These are phyloP conservation scores for Cichlasoma orientale DNA, from an alignment of 2,797 vertebrate genomes.

Conservation along the genomic window DNA sequence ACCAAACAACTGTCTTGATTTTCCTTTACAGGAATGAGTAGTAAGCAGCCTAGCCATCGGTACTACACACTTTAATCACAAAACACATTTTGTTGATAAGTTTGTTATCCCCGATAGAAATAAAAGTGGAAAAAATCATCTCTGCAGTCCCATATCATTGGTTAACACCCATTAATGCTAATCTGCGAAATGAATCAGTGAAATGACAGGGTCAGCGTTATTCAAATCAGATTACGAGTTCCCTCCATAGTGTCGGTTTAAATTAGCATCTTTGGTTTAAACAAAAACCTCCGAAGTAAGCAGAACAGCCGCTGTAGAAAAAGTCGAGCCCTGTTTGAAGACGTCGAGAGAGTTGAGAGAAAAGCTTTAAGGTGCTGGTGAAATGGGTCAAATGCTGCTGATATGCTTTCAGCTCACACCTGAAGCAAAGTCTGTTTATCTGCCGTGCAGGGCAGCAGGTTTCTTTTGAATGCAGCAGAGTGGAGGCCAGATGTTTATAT, in stretches of 20 bases:
- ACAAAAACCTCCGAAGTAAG: constrained; percentile 1
- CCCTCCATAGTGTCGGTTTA: constrained; percentile 1
- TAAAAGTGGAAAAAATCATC: neutral
- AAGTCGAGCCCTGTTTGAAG: constrained; percentile 2
- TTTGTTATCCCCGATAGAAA: neutral
- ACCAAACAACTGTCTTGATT: too few relatives aligned
- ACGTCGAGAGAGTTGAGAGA: neutral
- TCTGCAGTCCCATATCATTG: neutral
- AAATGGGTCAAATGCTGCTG: constrained; percentile 41
- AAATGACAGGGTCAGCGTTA: constrained; percentile 32
- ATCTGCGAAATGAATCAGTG: constrained; percentile 31
- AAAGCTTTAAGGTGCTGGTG: constrained; percentile 4
- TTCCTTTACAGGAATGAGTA: too few relatives aligned
- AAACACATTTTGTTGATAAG: neutral
- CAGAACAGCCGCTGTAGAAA: neutral
- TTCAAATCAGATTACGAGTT: constrained; percentile 38
- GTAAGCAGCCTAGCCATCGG: too few relatives aligned
- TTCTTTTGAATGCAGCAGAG: constrained; percentile 26
- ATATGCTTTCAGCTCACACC: constrained; percentile 40
- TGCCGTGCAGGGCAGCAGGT: constrained; percentile 14
- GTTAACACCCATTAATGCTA: constrained; percentile 10
- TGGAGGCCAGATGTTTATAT: neutral
- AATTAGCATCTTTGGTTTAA: constrained; percentile 1
- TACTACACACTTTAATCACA: neutral
- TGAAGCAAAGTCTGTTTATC: constrained; percentile 37